Evolutionary conservation across 2,797 vertebrate genomes (phyloP), one percentile per base, ranked within the genome.

Genomic region (Aulostomus chinensis): DNA sequence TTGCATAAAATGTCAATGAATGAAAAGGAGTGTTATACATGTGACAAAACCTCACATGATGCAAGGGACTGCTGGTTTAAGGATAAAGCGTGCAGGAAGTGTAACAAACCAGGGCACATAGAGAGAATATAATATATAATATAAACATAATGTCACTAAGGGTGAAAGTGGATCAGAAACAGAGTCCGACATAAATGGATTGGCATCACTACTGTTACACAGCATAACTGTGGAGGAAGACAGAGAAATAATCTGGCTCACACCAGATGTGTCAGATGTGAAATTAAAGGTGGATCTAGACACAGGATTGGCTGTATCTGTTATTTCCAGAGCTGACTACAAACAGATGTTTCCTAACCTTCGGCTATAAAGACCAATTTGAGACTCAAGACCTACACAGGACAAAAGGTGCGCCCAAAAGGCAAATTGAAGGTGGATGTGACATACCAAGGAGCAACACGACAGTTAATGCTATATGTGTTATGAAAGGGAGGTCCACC

Each of bases 371-470:
- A 33, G 13, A 32, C 31, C 31, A 9, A 7, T n/a, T n/a, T 32
- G 7, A 7, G 2, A 12, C 31, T 32, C 13, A 47, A 47, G 24
- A 60, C 38, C 10, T 49, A 63, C 25, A 63, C 28, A 7, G 43
- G 42, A 2, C n/a, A 55, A 35, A 55, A 42, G 3, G 29, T 54
- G 8, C n/a, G 6, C 9, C 36, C n/a, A 2, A 13, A 48, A 12
- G 59, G 30, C 1, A 34, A 47, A 40, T 4, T 35, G 2, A 15
- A 24, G 3, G 34, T 33, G 15, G 16, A 3, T 4, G 42, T 62
- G 10, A 49, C 18, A 9, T 40, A 56, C 22, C 10, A 17, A 21
- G 31, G 17, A 2, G 24, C 50, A 10, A 37, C 21, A 11, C 16
- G 29, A 9, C 39, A 58, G 21, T 12, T 52, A 4, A 8, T 52